Conservation (phyloP, 2,888 invertebrate species). For the Eurytoma californica region DNA sequence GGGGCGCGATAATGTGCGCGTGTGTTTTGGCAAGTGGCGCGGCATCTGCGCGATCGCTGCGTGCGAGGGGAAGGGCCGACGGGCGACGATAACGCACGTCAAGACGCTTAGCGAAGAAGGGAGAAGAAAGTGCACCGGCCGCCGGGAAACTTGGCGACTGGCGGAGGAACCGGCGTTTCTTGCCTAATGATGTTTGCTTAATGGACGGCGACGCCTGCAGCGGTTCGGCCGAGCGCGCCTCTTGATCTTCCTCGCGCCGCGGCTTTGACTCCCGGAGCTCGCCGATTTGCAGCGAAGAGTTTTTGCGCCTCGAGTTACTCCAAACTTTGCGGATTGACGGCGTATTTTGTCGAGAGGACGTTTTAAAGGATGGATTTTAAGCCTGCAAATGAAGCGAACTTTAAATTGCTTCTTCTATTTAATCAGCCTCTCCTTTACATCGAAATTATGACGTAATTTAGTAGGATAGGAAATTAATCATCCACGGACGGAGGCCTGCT, state of each 20-base stretch:
- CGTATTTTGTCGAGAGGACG: too few relatives aligned
- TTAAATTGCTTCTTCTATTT: too few relatives aligned
- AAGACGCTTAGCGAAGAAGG: neutral
- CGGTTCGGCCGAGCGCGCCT: constrained; percentile 40
- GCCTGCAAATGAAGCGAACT: too few relatives aligned
- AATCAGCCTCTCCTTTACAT: too few relatives aligned
- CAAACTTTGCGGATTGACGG: too few relatives aligned
- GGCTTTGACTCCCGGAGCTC: neutral
- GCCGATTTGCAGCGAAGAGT: constrained; percentile 11
- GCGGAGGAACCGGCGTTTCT: constrained; percentile 55
- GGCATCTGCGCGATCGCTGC: constrained; percentile 63
- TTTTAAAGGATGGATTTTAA: too few relatives aligned
- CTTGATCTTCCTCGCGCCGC: constrained; percentile 6
- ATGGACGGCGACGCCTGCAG: constrained; percentile 56
- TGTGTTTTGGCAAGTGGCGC: constrained; percentile 68
- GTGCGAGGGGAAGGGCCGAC: constrained; percentile 26
- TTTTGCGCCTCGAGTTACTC: neutral
- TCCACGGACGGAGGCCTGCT: neutral
- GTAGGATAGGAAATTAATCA: neutral
- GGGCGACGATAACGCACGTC: constrained; percentile 19
- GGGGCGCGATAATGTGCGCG: constrained; percentile 31
- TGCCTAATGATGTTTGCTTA: constrained; percentile 63
- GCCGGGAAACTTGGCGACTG: constrained; percentile 56
- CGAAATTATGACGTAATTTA: too few relatives aligned
- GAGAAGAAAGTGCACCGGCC: constrained; percentile 37